Base-by-base conservation (phyloP, 2,888 invertebrate species). In the Philereme vetulata region DNA sequence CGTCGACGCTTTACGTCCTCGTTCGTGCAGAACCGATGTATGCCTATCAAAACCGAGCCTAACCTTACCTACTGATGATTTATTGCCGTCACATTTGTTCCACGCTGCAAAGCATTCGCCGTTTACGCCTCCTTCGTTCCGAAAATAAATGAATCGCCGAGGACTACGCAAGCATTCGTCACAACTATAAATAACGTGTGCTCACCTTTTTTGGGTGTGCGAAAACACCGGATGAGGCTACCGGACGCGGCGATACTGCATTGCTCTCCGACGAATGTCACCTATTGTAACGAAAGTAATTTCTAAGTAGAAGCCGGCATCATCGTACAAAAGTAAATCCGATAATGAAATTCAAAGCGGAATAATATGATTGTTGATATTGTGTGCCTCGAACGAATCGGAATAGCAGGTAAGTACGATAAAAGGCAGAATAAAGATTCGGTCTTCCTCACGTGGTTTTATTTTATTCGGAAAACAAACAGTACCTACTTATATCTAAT, bases 171-270 rank as follows among this genome's bases (percentile, higher is more conserved):
- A 77, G 75, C 75, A 81, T 86, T 90, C 84, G 88, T 90, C 91
- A 90, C 77, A 76, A 75, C 82, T 88, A 89, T 88, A 88, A 90
- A 91, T 90, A 90, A 84, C 72, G 79, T 84, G 88, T 88, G 88
- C 90, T 86, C 88, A 89, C 90, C 91, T 90, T 91, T 91, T 92
- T 91, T 87, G 90, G 91, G 83, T 76, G 81, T 87, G 85, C 85
- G 81, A 87, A 89, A 88, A 85, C 84, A 90, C 90, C 90, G 91
- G 91, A 91, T 82, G 84, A 81, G 71, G 80, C 89, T 88, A 89
- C 91, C 89, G 91, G 90, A 89, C 85, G 89, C 79, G 76, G 74
- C 82, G 76, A 78, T 77, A 81, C 86, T 84, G 84, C 86, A 84
- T 76, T 81, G 84, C 83, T 85, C 87, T 81, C 81, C 70, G 72